Percentiles rank a stretch among this genome's conserved stretches.
These are phyloP conservation scores for Palythoa grandiflora DNA, from an alignment of 92 coral and sea anemone genomes.

Conservation along the genomic window DNA sequence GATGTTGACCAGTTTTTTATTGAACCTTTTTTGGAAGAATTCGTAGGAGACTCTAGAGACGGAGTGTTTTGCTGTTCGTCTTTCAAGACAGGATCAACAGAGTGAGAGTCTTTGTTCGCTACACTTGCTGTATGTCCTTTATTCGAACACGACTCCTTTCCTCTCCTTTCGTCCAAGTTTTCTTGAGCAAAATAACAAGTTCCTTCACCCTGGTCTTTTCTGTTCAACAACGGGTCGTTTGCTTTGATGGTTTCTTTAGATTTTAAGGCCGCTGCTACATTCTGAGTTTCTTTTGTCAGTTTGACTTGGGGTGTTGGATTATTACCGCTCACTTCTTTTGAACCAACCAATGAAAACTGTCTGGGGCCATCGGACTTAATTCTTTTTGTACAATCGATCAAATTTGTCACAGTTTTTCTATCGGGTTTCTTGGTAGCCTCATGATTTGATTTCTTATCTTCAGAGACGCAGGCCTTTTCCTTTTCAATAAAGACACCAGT, in stretches of 20 bases:
- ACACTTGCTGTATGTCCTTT: neutral
- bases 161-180: neutral
- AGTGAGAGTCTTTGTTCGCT: neutral
- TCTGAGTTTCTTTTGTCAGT: neutral
- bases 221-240: neutral
- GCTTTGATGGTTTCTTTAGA: neutral
- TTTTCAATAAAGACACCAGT: neutral
- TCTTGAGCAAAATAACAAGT: neutral
- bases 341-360: neutral
- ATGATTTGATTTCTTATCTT: neutral
- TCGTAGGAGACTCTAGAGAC: neutral
- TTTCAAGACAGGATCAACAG: neutral
- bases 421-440: neutral
- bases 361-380: neutral
- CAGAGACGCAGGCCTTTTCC: neutral
- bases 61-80: neutral
- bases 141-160: too few relatives aligned
- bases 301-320: neutral
- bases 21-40: neutral
- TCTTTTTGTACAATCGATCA: neutral
- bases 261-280: neutral
- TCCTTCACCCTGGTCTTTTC: neutral
- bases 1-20: neutral
- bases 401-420: neutral
- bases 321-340: neutral